These are phyloP conservation scores for Drosophila ustulata DNA, from an alignment of 2,888 invertebrate species.

Conservation along the genomic window DNA sequence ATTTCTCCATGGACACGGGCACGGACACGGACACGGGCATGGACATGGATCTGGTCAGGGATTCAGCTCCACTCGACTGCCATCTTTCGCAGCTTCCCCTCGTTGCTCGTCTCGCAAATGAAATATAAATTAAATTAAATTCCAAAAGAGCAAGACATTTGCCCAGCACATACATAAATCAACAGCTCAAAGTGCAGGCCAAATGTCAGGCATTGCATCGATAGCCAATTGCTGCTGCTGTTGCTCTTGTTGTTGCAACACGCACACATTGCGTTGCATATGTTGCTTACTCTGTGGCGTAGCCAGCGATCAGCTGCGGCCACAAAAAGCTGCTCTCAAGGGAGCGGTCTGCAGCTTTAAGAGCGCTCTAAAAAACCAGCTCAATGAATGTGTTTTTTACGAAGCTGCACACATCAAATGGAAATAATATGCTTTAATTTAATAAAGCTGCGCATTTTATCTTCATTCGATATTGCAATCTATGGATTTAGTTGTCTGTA, in stretches of 20 bases:
- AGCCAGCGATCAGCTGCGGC: constrained; percentile 30
- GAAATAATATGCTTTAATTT: too few relatives aligned
- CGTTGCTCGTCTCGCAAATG: constrained; percentile 51
- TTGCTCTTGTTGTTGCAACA: constrained; percentile 11
- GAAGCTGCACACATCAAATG: too few relatives aligned
- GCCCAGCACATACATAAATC: constrained; percentile 64
- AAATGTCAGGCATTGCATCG: constrained; percentile 55
- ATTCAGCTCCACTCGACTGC: constrained; percentile 6
- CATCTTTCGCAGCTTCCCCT: constrained; percentile 7
- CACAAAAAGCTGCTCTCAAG: constrained; percentile 2
- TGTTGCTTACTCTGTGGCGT: constrained; percentile 32
- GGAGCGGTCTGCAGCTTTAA: not conserved
- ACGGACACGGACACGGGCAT: constrained; percentile 12
- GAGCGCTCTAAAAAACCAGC: too few relatives aligned
- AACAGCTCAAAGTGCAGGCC: constrained; percentile 67
- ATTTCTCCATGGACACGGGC: constrained; percentile 25
- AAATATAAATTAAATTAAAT: constrained; percentile 79
- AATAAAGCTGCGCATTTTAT: too few relatives aligned
- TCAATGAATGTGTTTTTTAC: too few relatives aligned
- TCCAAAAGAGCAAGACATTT: constrained; percentile 66
- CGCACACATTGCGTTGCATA: constrained; percentile 26
- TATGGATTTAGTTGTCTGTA: too few relatives aligned
- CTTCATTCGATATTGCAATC: too few relatives aligned
- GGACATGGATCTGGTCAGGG: constrained; percentile 29
- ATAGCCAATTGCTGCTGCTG: constrained; percentile 37